phyloP scores from a whole-genome alignment of 1,140 invertebrate genomes.

The Zaprionus nigranus region DNA sequence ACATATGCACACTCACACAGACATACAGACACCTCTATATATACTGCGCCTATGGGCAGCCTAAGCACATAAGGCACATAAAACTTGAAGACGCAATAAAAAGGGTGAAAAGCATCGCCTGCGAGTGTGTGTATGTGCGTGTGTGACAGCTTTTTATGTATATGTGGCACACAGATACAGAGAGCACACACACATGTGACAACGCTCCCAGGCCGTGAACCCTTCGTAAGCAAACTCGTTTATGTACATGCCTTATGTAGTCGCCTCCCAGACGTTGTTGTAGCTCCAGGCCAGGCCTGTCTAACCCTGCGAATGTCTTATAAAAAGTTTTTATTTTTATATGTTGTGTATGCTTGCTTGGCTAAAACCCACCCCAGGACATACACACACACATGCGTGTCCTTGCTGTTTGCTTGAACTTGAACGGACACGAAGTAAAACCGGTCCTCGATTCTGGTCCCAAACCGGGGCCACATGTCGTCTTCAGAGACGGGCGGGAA shows the following conservation, averaged over 20 bases:
- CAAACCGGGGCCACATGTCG: slow-evolving; percentile 63
- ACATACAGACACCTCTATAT: slow-evolving; percentile 27
- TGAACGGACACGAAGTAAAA: slow-evolving; percentile 65
- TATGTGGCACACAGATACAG: slow-evolving; percentile 41
- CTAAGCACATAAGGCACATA: slow-evolving; percentile 74
- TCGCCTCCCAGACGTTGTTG: background rate
- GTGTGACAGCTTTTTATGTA: slow-evolving; percentile 70
- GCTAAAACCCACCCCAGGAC: slow-evolving; percentile 68
- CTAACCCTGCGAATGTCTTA: slow-evolving; percentile 75
- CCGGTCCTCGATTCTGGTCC: slow-evolving; percentile 35
- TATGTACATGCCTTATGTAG: slow-evolving; percentile 47
- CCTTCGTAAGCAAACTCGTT: slow-evolving; percentile 59
- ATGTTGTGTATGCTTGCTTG: slow-evolving; percentile 38
- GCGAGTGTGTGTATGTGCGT: slow-evolving; percentile 37
- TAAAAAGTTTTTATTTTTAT: slow-evolving; percentile 82
- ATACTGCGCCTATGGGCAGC: slow-evolving; percentile 54
- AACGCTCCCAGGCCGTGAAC: slow-evolving; percentile 65
- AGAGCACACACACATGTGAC: slow-evolving; percentile 61
- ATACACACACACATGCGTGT: slow-evolving; percentile 42
- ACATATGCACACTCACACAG: slow-evolving; percentile 9
- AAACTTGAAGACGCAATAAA: slow-evolving; percentile 81
- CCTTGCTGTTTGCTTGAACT: slow-evolving; percentile 74
- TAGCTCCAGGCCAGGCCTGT: slow-evolving; percentile 30
- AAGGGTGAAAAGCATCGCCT: slow-evolving; percentile 72
- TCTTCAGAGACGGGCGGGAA: slow-evolving; percentile 57